Conservation (phyloP, 2,888 invertebrate species). For the Gasteruption jaculator region DNA sequence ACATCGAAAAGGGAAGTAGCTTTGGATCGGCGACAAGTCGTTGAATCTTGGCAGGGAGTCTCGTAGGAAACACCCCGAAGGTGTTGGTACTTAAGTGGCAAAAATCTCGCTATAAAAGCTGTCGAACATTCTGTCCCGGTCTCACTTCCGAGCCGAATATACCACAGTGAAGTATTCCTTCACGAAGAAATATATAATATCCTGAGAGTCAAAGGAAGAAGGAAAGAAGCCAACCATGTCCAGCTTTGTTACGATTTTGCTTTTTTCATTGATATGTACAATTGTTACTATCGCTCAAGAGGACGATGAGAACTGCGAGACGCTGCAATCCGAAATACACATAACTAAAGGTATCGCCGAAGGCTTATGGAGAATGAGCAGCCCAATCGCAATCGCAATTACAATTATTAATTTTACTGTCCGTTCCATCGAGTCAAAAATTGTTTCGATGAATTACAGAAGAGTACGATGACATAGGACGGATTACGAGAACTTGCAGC, state of each 20-base stretch:
- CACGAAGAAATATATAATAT: not conserved
- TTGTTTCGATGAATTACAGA: slow-evolving; percentile 56
- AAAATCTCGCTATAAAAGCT: slow-evolving; percentile 42
- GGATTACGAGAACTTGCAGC: slow-evolving; percentile 79
- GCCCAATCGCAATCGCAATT: slow-evolving; percentile 18
- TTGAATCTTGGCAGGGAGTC: slow-evolving; percentile 40
- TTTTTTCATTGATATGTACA: slow-evolving; percentile 14
- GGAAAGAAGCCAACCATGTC: slow-evolving; percentile 22
- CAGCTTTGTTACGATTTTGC: slow-evolving; percentile 13
- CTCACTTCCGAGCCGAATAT: not conserved
- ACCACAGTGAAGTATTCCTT: no score
- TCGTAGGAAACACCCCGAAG: slow-evolving; percentile 30
- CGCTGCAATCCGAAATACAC: slow-evolving; percentile 80
- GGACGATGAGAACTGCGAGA: slow-evolving; percentile 77
- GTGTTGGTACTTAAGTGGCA: slow-evolving; percentile 29
- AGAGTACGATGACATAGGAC: slow-evolving; percentile 83
- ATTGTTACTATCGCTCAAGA: slow-evolving; percentile 27
- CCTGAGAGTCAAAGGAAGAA: slow-evolving; percentile 8
- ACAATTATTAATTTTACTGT: slow-evolving; percentile 7
- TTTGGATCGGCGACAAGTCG: slow-evolving; percentile 29
- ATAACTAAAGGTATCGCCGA: slow-evolving; percentile 74
- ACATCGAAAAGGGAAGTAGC: slow-evolving; percentile 24
- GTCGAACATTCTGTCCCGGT: slow-evolving; percentile 8
- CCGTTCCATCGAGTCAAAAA: not conserved
- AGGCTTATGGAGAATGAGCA: no score